These are phyloP conservation scores for Nezara viridula DNA, from an alignment of 2,888 invertebrate species.

Conservation along the genomic window DNA sequence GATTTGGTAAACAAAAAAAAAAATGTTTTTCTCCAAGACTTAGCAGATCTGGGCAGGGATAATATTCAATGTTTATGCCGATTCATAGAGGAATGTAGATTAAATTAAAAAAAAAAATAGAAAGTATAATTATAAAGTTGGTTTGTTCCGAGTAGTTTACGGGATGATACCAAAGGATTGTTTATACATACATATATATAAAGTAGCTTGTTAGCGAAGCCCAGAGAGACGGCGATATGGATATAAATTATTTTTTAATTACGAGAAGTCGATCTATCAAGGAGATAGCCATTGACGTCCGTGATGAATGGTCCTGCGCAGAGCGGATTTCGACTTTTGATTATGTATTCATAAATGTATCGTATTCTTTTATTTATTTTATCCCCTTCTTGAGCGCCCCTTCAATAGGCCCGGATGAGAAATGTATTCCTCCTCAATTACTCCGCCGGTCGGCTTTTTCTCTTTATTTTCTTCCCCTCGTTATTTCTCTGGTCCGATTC, in stretches of 20 bases:
- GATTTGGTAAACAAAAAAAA: too few relatives aligned
- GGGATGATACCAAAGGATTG: not conserved
- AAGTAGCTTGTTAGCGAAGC: not conserved
- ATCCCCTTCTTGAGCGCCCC: not conserved
- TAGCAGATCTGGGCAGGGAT: too few relatives aligned
- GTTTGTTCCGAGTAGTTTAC: not conserved
- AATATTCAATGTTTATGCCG: too few relatives aligned
- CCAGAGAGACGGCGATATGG: not conserved
- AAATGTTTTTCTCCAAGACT: too few relatives aligned
- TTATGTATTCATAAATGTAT: conserved; percentile 51
- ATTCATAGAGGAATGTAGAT: too few relatives aligned
- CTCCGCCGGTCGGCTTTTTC: conserved; percentile 7
- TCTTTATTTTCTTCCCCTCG: conserved; percentile 14
- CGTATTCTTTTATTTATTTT: conserved; percentile 23
- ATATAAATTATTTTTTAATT: conserved; percentile 49
- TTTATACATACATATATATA: not conserved
- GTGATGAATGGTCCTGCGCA: not conserved
- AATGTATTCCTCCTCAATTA: conserved; percentile 45
- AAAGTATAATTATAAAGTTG: too few relatives aligned
- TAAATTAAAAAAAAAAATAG: too few relatives aligned
- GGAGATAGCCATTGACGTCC: not conserved
- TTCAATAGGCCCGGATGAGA: conserved; percentile 35
- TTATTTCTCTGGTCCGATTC: conserved; percentile 20
- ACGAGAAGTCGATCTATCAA: not conserved
- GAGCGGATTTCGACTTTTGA: conserved; percentile 9